phyloP scores from a whole-genome alignment of 2,797 vertebrate genomes.

The Melanotaenia maccullochi region DNA sequence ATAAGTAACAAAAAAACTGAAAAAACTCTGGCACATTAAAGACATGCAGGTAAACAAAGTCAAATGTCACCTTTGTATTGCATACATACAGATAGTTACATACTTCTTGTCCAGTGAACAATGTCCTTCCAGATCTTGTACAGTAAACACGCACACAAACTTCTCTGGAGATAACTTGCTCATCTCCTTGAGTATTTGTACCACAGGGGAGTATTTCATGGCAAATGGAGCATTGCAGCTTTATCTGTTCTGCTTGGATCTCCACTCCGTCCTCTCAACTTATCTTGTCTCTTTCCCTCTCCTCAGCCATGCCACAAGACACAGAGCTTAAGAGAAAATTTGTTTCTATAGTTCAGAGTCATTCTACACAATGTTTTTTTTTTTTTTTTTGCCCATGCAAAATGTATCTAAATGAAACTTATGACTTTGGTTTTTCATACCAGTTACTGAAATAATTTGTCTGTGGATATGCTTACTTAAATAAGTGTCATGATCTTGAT shows the following conservation, averaged over 20 bases:
- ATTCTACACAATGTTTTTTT: no score
- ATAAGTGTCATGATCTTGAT: background rate
- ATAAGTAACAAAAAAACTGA: background rate
- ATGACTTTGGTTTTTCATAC: background rate
- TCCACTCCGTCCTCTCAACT: constrained; percentile 67
- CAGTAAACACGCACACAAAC: constrained; percentile 27
- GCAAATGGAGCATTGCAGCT: constrained; percentile 65
- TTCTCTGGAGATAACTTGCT: constrained; percentile 57
- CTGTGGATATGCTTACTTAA: background rate
- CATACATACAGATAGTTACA: constrained; percentile 1
- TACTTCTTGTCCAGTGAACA: background rate
- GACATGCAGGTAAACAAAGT: constrained; percentile 6
- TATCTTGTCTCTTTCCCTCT: constrained; percentile 58
- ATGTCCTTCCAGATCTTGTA: background rate
- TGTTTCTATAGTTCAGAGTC: constrained; percentile 17
- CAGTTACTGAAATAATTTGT: background rate
- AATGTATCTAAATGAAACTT: background rate
- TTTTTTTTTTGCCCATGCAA: background rate
- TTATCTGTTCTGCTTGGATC: constrained; percentile 55
- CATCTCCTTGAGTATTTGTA: constrained; percentile 54
- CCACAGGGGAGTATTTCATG: constrained; percentile 64
- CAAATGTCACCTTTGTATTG: background rate
- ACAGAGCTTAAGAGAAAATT: constrained; percentile 33
- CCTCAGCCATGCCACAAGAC: constrained; percentile 42
- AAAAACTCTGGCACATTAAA: background rate